phyloP scores from a whole-genome alignment of 1,140 invertebrate genomes.

The Scaptomyza hsui region DNA sequence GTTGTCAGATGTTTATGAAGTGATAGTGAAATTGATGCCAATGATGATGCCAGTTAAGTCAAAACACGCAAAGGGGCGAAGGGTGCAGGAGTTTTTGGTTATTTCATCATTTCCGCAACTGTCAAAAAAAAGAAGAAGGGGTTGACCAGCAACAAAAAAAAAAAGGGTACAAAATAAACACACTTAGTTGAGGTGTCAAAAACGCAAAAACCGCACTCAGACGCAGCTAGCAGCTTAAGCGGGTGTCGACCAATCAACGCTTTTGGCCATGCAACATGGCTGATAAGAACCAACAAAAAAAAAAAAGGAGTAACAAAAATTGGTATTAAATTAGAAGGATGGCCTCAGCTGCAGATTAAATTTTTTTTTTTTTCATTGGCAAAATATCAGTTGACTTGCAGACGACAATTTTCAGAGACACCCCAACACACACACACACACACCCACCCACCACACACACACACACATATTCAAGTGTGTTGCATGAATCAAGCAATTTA shows the following conservation, averaged over 20 bases:
- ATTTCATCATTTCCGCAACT: slow-evolving; percentile 36
- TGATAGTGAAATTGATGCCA: slow-evolving; percentile 82
- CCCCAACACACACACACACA: neutral
- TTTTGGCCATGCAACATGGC: slow-evolving; percentile 53
- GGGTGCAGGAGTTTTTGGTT: slow-evolving; percentile 1
- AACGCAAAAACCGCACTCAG: slow-evolving; percentile 49
- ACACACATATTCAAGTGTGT: slow-evolving; percentile 6
- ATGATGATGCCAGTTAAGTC: slow-evolving; percentile 73
- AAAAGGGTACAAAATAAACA: slow-evolving; percentile 63
- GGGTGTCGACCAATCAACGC: slow-evolving; percentile 42
- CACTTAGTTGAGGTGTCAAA: slow-evolving; percentile 62
- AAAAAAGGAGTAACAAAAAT: slow-evolving; percentile 12
- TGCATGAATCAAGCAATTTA: slow-evolving; percentile 55
- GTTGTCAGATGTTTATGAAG: slow-evolving; percentile 77
- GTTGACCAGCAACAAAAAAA: neutral
- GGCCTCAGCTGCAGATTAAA: slow-evolving; percentile 65
- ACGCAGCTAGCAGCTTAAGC: slow-evolving; percentile 32
- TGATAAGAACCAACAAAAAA: slow-evolving; percentile 39
- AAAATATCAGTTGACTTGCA: slow-evolving; percentile 64
- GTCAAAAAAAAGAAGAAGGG: slow-evolving; percentile 26
- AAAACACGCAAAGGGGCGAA: slow-evolving; percentile 47
- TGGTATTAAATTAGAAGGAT: slow-evolving; percentile 71
- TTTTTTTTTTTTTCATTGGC: slow-evolving; percentile 78
- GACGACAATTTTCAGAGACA: slow-evolving; percentile 3
- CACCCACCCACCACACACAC: slow-evolving; percentile 12